Percentiles rank a stretch among this genome's conserved stretches.
Conservation (phyloP, 2,888 invertebrate genomes). For the Charanyca ferruginea region DNA sequence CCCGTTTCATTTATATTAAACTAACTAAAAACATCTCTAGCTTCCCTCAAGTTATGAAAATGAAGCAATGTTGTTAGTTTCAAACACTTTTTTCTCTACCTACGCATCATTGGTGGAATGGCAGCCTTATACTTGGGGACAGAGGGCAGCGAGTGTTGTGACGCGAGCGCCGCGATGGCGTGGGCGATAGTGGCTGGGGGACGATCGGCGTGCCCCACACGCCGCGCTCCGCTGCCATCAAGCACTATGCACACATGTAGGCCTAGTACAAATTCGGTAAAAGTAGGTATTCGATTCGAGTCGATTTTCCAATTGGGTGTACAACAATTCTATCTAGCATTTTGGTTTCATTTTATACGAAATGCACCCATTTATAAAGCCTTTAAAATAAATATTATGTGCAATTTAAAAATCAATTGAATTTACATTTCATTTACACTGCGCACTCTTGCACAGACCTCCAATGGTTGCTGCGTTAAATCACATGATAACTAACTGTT, state of each 20-base stretch:
- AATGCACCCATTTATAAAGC: no score
- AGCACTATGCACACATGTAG: not conserved
- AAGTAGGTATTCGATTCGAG: no score
- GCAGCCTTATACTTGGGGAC: not conserved
- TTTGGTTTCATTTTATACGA: no score
- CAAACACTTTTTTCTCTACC: not conserved
- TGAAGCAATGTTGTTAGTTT: constrained; percentile 4
- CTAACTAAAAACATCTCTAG: not conserved
- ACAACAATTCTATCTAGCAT: no score
- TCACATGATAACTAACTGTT: not conserved
- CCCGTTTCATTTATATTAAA: not conserved
- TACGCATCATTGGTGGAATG: not conserved
- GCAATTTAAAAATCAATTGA: no score
- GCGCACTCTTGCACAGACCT: no score
- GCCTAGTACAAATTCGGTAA: not conserved
- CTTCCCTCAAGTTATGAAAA: not conserved
- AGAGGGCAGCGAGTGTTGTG: not conserved
- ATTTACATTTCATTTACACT: no score
- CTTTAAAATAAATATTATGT: no score
- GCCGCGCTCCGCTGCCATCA: not conserved
- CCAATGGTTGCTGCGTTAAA: no score
- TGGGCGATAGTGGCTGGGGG: not conserved
- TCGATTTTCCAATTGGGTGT: no score
- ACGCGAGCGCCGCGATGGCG: not conserved
- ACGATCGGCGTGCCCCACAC: not conserved